Evolutionary conservation across 2,888 invertebrate genomes (phyloP).

Genomic region (Synanthedon tipuliformis): DNA sequence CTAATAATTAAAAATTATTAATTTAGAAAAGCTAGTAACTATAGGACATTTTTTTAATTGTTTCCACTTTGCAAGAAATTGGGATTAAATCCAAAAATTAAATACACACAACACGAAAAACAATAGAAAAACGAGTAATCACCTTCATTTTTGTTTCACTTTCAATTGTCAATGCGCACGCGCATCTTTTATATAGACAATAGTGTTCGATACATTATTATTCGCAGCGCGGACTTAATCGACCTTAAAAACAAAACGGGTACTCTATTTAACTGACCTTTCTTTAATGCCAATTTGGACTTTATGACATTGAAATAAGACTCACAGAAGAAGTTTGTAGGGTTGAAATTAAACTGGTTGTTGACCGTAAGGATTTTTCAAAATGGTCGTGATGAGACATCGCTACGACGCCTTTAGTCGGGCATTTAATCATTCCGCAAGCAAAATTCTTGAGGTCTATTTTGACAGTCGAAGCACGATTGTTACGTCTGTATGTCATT

Average conservation of each 20-base stretch:
- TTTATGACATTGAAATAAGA: background rate
- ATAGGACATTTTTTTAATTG: no score
- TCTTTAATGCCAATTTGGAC: background rate
- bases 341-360: background rate
- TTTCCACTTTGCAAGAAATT: background rate
- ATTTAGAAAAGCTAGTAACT: no score
- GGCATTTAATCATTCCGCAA: conserved; percentile 9
- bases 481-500: conserved; percentile 8
- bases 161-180: conserved; percentile 36
- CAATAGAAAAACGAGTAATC: conserved; percentile 42
- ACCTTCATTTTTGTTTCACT: conserved; percentile 63
- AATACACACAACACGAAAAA: conserved; percentile 14
- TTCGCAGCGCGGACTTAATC: conserved; percentile 36
- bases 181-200: conserved; percentile 59
- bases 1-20: no score
- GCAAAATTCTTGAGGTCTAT: conserved; percentile 1
- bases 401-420: conserved; percentile 5
- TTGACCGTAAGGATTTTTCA: conserved; percentile 6
- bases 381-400: conserved; percentile 4
- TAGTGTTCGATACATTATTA: conserved; percentile 33
- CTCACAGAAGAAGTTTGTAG: background rate
- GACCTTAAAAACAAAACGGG: conserved; percentile 31
- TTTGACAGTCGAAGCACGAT: conserved; percentile 12
- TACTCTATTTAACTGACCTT: background rate
- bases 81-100: background rate